A percentile compares a stretch with the other conserved stretches of the same genome.
These are phyloP conservation scores for Misgurnus anguillicaudatus DNA, from an alignment of 2,113 vertebrate genomes.

Conservation along the genomic window DNA sequence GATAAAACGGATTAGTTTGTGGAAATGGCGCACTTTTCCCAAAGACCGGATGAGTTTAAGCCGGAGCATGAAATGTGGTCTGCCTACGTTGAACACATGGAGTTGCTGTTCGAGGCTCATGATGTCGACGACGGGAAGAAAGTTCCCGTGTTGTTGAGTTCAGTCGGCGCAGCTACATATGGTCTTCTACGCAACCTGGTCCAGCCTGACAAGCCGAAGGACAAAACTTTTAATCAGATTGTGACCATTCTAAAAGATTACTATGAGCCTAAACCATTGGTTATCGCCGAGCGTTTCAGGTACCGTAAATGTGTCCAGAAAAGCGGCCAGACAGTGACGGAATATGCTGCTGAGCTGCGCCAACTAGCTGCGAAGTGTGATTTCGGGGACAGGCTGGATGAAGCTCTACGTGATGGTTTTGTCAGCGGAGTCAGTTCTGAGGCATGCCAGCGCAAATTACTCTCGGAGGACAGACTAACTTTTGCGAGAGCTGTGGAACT, in stretches of 20 bases:
- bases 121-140: constrained; percentile 8
- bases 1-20: constrained; percentile 7
- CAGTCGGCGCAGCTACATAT: constrained; percentile 9
- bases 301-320: not conserved
- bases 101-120: not conserved
- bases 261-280: not conserved
- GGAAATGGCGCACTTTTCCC: constrained; percentile 16
- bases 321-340: too few species aligned
- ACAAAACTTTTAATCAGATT: constrained; percentile 1
- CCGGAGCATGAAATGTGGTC: constrained; percentile 5
- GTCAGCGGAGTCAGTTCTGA: not conserved
- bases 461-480: not conserved
- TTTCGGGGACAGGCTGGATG: not conserved
- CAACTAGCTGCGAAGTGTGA: too few species aligned
- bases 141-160: not conserved
- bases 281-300: not conserved
- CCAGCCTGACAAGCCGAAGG: not conserved
- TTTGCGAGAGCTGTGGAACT: too few species aligned
- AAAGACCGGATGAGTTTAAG: constrained; percentile 17
- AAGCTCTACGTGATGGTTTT: not conserved
- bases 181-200: not conserved
- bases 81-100: constrained; percentile 9
- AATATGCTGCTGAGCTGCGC: too few species aligned
- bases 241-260: not conserved
- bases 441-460: not conserved